Percentiles rank a stretch among this genome's conserved stretches.
Evolutionary conservation across 2,888 invertebrate species (phyloP).

Genomic region (Steinernema hermaphroditum): DNA sequence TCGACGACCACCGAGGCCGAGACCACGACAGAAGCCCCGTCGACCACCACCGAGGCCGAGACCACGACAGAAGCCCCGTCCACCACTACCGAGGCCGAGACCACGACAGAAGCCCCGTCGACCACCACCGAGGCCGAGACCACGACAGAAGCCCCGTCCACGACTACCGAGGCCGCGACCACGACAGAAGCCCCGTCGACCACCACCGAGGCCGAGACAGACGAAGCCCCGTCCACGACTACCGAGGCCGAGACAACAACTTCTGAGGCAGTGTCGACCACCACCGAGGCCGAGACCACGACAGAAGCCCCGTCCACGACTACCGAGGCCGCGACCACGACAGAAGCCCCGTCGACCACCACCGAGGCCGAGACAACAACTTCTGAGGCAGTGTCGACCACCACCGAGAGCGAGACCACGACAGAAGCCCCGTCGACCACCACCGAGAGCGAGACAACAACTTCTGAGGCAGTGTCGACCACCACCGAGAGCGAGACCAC

Average conservation of each 20-base stretch:
- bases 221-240: not conserved
- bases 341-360: not conserved
- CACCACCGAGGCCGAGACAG: not conserved
- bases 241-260: not conserved
- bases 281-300: not conserved
- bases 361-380: not conserved
- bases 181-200: not conserved
- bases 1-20: not conserved
- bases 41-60: not conserved
- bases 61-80: not conserved
- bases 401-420: not conserved
- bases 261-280: not conserved
- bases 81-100: too few species aligned
- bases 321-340: not conserved
- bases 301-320: not conserved
- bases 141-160: not conserved
- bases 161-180: not conserved
- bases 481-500: not conserved
- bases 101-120: too few species aligned
- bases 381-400: not conserved
- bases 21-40: not conserved
- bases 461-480: not conserved
- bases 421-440: not conserved
- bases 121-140: not conserved
- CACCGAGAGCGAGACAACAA: not conserved